Percentiles rank a stretch among this genome's conserved stretches.
Evolutionary conservation across 1,140 invertebrate genomes (phyloP).

Genomic region (Drosophila sp.): DNA sequence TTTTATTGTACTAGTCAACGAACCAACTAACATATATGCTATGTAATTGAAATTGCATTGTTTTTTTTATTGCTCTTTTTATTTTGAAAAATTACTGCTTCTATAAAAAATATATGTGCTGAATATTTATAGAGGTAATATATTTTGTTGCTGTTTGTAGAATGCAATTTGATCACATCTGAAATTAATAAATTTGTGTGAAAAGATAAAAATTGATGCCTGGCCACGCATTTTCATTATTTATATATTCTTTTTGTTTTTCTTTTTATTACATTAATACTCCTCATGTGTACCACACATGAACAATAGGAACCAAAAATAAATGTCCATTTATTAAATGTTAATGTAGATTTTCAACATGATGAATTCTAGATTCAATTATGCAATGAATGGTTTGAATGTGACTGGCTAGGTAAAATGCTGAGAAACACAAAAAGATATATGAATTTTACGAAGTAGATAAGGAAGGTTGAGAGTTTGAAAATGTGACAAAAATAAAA

Average conservation of each 20-base stretch:
- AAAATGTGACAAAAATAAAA: slow-evolving; percentile 25
- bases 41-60: slow-evolving; percentile 48
- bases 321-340: slow-evolving; percentile 19
- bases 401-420: slow-evolving; percentile 29
- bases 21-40: slow-evolving; percentile 26
- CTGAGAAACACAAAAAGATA: slow-evolving; percentile 1
- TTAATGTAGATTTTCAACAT: slow-evolving; percentile 4
- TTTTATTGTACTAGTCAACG: slow-evolving; percentile 9
- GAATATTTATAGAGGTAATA: slow-evolving; percentile 28
- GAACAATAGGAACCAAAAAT: slow-evolving; percentile 33
- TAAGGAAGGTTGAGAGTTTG: slow-evolving; percentile 40
- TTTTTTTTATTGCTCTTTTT: too few relatives aligned
- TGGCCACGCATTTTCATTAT: slow-evolving; percentile 81
- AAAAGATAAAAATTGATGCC: slow-evolving; percentile 74
- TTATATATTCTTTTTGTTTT: slow-evolving; percentile 42
- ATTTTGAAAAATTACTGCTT: slow-evolving; percentile 35
- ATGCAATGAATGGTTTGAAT: slow-evolving; percentile 53
- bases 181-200: slow-evolving; percentile 63
- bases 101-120: slow-evolving; percentile 52
- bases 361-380: slow-evolving; percentile 41
- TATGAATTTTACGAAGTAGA: slow-evolving; percentile 6
- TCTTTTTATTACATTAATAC: slow-evolving; percentile 13
- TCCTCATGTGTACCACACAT: slow-evolving; percentile 24
- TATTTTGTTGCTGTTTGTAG: slow-evolving; percentile 20
- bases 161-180: slow-evolving; percentile 30